phyloP scores from a whole-genome alignment of 1,140 invertebrate genomes.

The Drosophila ironensis region DNA sequence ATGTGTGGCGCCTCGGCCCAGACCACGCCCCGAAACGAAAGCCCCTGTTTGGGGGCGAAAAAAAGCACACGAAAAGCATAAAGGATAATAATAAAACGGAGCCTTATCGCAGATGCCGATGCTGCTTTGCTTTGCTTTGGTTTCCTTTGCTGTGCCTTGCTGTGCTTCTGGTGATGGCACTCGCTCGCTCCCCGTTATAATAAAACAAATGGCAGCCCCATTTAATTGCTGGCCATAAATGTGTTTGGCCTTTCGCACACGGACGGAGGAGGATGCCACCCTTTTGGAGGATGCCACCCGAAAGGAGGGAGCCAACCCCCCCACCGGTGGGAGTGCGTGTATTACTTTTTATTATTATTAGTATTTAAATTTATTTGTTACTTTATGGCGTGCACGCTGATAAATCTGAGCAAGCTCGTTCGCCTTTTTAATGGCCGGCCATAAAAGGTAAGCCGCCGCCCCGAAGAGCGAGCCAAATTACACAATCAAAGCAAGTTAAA shows the following conservation, averaged over 20 bases:
- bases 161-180: slow-evolving; percentile 58
- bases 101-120: slow-evolving; percentile 74
- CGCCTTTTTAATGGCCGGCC: slow-evolving; percentile 65
- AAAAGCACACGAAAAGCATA: slow-evolving; percentile 56
- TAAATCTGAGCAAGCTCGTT: slow-evolving; percentile 68
- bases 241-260: slow-evolving; percentile 59
- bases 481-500: slow-evolving; percentile 75
- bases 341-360: slow-evolving; percentile 77
- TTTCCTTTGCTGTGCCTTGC: background rate
- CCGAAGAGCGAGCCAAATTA: slow-evolving; percentile 38
- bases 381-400: slow-evolving; percentile 76
- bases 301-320: slow-evolving; percentile 10
- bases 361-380: slow-evolving; percentile 81
- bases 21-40: slow-evolving; percentile 22
- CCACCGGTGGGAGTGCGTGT: slow-evolving; percentile 38
- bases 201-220: slow-evolving; percentile 79
- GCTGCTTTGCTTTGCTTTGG: slow-evolving; percentile 25
- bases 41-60: background rate
- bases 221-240: slow-evolving; percentile 80
- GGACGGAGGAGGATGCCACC: background rate
- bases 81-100: slow-evolving; percentile 79
- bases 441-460: slow-evolving; percentile 78
- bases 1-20: slow-evolving; percentile 46
- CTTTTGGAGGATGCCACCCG: slow-evolving; percentile 61
- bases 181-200: slow-evolving; percentile 66